Percentiles rank a stretch among this genome's conserved stretches.
Evolutionary conservation across 2,888 invertebrate genomes (phyloP).

Genomic region (Aporophyla lueneburgensis): DNA sequence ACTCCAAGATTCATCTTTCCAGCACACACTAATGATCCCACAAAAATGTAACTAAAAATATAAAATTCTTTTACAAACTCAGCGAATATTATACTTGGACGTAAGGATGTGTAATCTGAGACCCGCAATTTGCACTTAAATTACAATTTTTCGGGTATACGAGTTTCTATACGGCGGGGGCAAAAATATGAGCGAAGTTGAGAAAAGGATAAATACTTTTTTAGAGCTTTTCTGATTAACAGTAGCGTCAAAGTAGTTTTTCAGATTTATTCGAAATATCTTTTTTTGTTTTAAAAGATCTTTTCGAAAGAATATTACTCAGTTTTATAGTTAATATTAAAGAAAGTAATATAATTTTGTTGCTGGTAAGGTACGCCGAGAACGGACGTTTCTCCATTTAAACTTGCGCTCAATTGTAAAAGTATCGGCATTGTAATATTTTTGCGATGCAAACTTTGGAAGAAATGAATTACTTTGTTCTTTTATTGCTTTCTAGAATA

Average conservation of each 20-base stretch:
- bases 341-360: slow-evolving; percentile 20
- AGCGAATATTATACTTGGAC: slow-evolving; percentile 43
- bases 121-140: slow-evolving; percentile 66
- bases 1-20: slow-evolving; percentile 6
- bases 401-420: slow-evolving; percentile 50
- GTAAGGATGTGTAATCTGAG: slow-evolving; percentile 62
- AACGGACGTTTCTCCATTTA: slow-evolving; percentile 32
- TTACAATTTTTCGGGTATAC: slow-evolving; percentile 62
- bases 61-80: slow-evolving; percentile 49
- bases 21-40: slow-evolving; percentile 29
- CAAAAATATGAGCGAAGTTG: slow-evolving; percentile 54
- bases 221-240: slow-evolving; percentile 49
- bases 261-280: slow-evolving; percentile 43
- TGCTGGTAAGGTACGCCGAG: slow-evolving; percentile 9
- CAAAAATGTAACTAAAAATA: slow-evolving; percentile 54
- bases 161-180: slow-evolving; percentile 51
- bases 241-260: slow-evolving; percentile 43
- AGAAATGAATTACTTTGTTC: slow-evolving; percentile 35
- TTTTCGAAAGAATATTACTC: neutral
- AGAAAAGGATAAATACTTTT: slow-evolving; percentile 55
- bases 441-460: slow-evolving; percentile 43
- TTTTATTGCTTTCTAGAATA: slow-evolving; percentile 22
- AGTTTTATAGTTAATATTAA: slow-evolving; percentile 18
- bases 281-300: slow-evolving; percentile 9
- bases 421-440: slow-evolving; percentile 56